Evolutionary conservation across 2,888 invertebrate species (phyloP), one percentile per base, ranked within the genome.

Genomic region (Chloromyia formosa): DNA sequence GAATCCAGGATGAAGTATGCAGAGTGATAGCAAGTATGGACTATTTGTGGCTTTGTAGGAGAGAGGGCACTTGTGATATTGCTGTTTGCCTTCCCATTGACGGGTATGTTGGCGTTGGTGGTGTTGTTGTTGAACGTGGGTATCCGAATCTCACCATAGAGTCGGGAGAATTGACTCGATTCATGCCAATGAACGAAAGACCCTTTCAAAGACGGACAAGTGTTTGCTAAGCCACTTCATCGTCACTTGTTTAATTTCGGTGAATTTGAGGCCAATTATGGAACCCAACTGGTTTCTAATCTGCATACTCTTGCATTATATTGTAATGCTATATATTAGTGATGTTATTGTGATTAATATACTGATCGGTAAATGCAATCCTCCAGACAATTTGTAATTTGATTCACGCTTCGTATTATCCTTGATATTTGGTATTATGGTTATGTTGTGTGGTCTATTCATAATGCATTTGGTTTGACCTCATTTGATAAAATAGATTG

Each of bases 191-290:
- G 56, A 54, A 35, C 54, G 54, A 56, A 69, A 69, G 69, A 69
- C 45, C 69, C 69, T 69, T 69, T 69, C 35, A 22, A n/a, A 69
- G 69, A 54, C 56, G 56, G 69, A 56, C 69, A 69, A 69, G 69
- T 69, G 69, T 54, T 69, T 69, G 69, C 40, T 54, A 9, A 56
- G 56, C 20, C 69, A 69, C 69, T 69, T 69, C 69, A 54, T 69
- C 69, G 56, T 69, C 69, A 69, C 69, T 69, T 69, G 69, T 69
- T 68, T 1, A 18, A 69, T 9, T 56, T 54, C 35, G 40, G 54
- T 69, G 56, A 56, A 69, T 54, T 69, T 54, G 69, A 69, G 53
- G 69, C 69, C 69, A 69, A 69, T 69, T 69, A 69, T 69, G 14
- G 49, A 27, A 7, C 64, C 20, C 16, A 64, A 42, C 64, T 40